Evolutionary conservation across 2,888 invertebrate genomes (phyloP).

Genomic region (Epinotia brunnichana): DNA sequence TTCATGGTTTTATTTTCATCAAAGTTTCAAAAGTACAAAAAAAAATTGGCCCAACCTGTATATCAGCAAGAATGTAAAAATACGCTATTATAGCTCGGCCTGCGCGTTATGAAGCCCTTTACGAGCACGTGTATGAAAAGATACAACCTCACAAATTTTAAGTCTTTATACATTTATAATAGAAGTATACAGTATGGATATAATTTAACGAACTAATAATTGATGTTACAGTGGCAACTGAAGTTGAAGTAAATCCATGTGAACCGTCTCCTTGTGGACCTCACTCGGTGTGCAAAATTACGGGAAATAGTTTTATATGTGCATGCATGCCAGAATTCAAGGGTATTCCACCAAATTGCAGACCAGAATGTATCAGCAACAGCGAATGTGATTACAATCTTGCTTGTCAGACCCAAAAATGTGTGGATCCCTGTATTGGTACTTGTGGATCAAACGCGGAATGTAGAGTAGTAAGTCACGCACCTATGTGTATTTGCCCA

Average conservation of each 20-base stretch:
- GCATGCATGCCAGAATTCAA: conserved; percentile 87
- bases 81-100: no score
- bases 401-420: conserved; percentile 90
- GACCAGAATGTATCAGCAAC: conserved; percentile 91
- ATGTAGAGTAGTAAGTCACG: conserved; percentile 90
- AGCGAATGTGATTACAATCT: conserved; percentile 88
- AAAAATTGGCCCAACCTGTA: no score
- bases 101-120: no score
- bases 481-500: conserved; percentile 88
- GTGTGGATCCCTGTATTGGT: conserved; percentile 89
- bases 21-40: no score
- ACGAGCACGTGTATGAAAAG: no score
- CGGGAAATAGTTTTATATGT: conserved; percentile 88
- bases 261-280: conserved; percentile 91
- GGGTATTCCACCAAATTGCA: conserved; percentile 89
- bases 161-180: no score
- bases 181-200: no score
- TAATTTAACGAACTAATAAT: not conserved
- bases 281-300: conserved; percentile 87
- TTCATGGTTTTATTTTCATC: no score
- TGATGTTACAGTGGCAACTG: conserved; percentile 57
- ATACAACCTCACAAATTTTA: no score
- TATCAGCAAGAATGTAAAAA: no score
- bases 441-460: conserved; percentile 89
- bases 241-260: conserved; percentile 81